Evolutionary conservation across 2,888 invertebrate species (phyloP), one percentile per base, ranked within the genome.

Genomic region (Protonemura montana): DNA sequence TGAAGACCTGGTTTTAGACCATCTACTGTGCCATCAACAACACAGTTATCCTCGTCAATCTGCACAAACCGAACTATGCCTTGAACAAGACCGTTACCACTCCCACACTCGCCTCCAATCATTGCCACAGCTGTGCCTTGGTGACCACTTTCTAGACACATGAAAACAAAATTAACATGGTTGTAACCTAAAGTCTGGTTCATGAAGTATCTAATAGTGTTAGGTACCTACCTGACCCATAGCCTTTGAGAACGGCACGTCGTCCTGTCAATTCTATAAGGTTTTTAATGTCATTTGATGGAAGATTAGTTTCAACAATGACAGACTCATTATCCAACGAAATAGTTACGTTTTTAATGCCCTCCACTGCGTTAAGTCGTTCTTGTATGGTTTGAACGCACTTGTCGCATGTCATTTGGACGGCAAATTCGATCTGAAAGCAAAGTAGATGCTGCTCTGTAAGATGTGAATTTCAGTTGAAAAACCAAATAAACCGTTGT

Each of bases 21-120:
- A 91, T 98, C 97, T 0, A 98, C 92, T 0, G 96, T 96, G 0
- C 88, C 98, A 90, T 98, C 98, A 0, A 97, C 93, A 0, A 98
- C 93, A 85, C 96, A 94, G 5, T 91, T 92, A 78, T 93, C 91
- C 25, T 93, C 92, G 88, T 91, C 90, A 0, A 92, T 91, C 91
- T 96, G 95, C 77, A 95, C 93, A 90, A 98, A 95, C 87, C 98
- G 91, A 6, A 97, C 93, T 25, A 98, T 95, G 0, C 98, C 98
- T 89, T 94, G 92, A 1, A 96, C 92, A 0, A 89, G 89, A 3
- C 91, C 90, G 85, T 93, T 93, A 81, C 91, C 90, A 85, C 91
- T 91, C 42, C 92, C 91, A 10, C 91, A 90, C 87, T 90, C 90
- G 25, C 92, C 92, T 80, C 92, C 92, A 85, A 94, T 89, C 87